These are phyloP conservation scores for Alethe diademata DNA, from an alignment of 2,113 vertebrate species.

Conservation along the genomic window DNA sequence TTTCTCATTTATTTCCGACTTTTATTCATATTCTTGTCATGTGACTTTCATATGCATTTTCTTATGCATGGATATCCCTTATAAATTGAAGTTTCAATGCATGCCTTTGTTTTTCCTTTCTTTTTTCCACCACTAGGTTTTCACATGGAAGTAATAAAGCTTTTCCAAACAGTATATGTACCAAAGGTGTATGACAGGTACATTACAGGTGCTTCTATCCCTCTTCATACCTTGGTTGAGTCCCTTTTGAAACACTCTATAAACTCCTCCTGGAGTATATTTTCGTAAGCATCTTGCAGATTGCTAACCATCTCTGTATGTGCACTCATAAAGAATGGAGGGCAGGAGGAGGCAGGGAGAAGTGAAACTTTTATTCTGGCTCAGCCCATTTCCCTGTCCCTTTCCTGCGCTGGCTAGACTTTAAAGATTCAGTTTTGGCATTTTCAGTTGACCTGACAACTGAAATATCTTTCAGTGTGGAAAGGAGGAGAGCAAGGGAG, in stretches of 20 bases:
- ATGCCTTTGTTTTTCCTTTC: not conserved
- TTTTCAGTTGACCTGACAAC: not conserved
- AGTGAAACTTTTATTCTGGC: not conserved
- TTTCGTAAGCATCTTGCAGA: not conserved
- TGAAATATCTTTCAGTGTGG: constrained; percentile 75
- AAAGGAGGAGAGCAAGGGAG: constrained; percentile 85
- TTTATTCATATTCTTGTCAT: not conserved
- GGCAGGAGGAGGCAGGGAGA: accelerated
- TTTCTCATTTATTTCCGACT: not conserved
- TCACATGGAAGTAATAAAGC: not conserved
- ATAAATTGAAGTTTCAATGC: not conserved
- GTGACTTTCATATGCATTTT: not conserved
- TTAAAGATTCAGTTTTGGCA: not conserved
- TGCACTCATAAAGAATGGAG: not conserved
- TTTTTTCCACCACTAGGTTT: not conserved
- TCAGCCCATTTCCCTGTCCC: not conserved
- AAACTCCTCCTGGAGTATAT: not conserved
- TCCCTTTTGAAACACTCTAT: not conserved
- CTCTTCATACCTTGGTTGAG: not conserved
- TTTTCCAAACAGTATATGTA: not conserved
- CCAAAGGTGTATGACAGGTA: not conserved
- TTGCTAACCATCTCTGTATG: not conserved
- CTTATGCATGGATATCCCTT: not conserved
- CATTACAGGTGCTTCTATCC: not conserved
- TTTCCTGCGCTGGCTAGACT: not conserved